Base-by-base conservation (phyloP, 2,888 invertebrate species). In the Yponomeuta malinellus region DNA sequence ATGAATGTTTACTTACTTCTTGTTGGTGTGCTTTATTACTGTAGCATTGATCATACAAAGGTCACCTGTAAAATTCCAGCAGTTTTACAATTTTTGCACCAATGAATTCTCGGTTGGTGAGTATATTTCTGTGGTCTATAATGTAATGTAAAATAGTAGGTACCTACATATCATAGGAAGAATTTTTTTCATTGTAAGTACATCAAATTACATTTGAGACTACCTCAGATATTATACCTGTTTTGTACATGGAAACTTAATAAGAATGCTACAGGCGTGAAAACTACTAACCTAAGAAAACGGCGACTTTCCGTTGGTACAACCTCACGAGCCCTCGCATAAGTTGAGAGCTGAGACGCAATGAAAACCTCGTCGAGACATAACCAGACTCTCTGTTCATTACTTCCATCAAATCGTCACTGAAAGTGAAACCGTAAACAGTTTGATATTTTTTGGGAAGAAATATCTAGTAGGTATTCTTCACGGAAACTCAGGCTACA, bases 341-440 rank as follows among this genome's bases (percentile, higher is more conserved):
- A 29, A 91, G 78, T 73, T 90, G 89, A 23, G 90, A 90, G 75
- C 89, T 90, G 48, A 91, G 79, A 0, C 91, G 85, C 23, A 91
- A 79, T 2, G 91, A 91, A 77, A 90, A 91, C 72, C 90, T 83
- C 48, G 84, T 82, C 10, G 79, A 73, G 5, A 88, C 83, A 3
- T 84, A 84, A 1, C 91, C 90, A 0, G 91, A 90, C 74, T 91
- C 90, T 73, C 81, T 87, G 8, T 72, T 82, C 73, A 90, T 83
- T 4, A 91, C 87, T 79, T 87, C 79, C 43, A 83, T 70, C 73
- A 91, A 80, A 75, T 87, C 86, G 15, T 87, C 85, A 78, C 91
- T 91, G 77, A 71, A 83, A 82, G 8, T 43, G 43, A 43, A 43
- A 43, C 10, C 12, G 5, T 59, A 15, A 59, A 59, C 43, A 43